Percentiles rank a stretch among this genome's conserved stretches.
phyloP scores from a whole-genome alignment of 2,113 vertebrate species.

The Carettochelys insculpta region DNA sequence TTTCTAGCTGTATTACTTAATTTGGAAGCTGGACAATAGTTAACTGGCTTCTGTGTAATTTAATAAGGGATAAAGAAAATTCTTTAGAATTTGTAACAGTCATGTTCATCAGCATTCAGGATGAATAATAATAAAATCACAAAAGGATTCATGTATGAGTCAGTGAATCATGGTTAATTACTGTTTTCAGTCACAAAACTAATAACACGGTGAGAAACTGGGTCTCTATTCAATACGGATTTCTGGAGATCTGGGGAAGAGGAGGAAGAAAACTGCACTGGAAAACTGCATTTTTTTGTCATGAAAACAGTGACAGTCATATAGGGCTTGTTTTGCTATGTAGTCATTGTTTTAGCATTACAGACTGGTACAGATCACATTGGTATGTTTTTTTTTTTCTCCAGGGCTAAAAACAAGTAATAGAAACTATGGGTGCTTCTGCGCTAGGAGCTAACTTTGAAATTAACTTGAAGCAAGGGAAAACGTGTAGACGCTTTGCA shows the following conservation, averaged over 20 bases:
- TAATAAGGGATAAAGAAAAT: constrained; percentile 43
- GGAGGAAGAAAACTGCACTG: not conserved
- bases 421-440: no score
- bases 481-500: no score
- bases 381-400: no score
- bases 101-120: constrained; percentile 68
- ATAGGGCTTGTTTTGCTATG: constrained; percentile 2
- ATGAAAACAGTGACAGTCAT: constrained; percentile 5
- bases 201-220: constrained; percentile 51
- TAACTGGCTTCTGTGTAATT: constrained; percentile 33
- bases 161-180: constrained; percentile 70
- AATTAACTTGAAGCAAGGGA: no score
- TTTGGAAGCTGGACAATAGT: constrained; percentile 23
- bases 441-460: no score
- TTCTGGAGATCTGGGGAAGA: constrained; percentile 13
- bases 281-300: constrained; percentile 49
- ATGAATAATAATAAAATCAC: constrained; percentile 51
- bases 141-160: constrained; percentile 57
- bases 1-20: not conserved
- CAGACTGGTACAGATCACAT: not conserved
- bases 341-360: constrained; percentile 60
- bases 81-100: constrained; percentile 46
- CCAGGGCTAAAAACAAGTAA: no score
- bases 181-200: constrained; percentile 59
- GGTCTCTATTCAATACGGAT: constrained; percentile 50